Conservation (phyloP, 2,888 invertebrate genomes). For the Microplitis manilae region DNA sequence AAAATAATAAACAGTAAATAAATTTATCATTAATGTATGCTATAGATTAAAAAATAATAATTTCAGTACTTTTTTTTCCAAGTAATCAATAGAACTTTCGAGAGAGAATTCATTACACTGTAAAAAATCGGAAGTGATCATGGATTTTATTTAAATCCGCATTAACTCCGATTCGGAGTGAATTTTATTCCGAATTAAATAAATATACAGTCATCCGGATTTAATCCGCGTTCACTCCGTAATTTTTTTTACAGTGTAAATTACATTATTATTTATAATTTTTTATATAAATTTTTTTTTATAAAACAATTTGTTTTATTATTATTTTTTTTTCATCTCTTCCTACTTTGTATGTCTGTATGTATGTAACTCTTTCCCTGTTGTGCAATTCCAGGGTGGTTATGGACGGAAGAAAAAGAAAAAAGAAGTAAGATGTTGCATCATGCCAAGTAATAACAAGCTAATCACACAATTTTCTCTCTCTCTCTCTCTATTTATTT, state of each 20-base stretch:
- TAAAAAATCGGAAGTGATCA: too few relatives aligned
- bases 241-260: background rate
- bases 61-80: background rate
- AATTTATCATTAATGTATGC: background rate
- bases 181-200: too few relatives aligned
- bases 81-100: background rate
- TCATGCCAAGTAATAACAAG: constrained; percentile 68
- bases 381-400: constrained; percentile 83
- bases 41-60: constrained; percentile 1
- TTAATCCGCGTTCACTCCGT: too few relatives aligned
- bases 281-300: constrained; percentile 18
- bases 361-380: constrained; percentile 72
- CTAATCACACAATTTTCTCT: constrained; percentile 54
- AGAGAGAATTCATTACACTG: background rate
- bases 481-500: constrained; percentile 45
- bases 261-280: constrained; percentile 1
- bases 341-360: constrained; percentile 63
- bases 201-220: too few relatives aligned
- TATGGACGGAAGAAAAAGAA: constrained; percentile 98
- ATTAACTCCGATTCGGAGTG: too few relatives aligned
- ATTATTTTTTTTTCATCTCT: constrained; percentile 50
- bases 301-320: background rate
- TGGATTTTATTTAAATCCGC: too few relatives aligned
- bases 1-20: background rate
- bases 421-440: constrained; percentile 92